Evolutionary conservation across 2,113 vertebrate species (phyloP), one percentile per base, ranked within the genome.

Genomic region (Chionomys nivalis): DNA sequence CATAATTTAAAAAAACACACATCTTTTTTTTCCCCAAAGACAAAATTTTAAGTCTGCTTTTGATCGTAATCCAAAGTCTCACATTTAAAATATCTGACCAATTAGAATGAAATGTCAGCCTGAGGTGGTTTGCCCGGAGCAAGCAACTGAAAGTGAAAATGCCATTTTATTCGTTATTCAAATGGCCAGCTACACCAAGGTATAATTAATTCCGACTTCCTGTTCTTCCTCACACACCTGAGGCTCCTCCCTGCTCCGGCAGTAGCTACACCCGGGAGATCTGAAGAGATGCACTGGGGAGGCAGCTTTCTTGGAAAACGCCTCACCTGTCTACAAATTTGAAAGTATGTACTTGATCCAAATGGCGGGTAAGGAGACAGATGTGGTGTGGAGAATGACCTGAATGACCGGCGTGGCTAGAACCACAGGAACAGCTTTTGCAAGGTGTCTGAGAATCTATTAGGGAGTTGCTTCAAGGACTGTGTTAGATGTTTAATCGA

Each of bases 131-230:
- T 89, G 86, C 83, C 86, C 55, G 52, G 93, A 87, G 93, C 91
- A 94, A 23, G 5, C 61, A 68, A 75, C 52, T 68, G 92, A 94
- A 44, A 86, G 36, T 73, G 90, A 94, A 90, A 78, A 49, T 70
- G 68, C 73, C 93, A 61, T 90, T 95, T 92, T 94, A 61, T 97
- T 93, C 39, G 73, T 95, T 96, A 86, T 75, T 94, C 93, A 94
- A 93, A 97, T 89, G 52, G 90, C 86, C 92, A 92, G 66, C 78
- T 97, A 89, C 77, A 92, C 88, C 82, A 89, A 91, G 89, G 86
- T 93, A 17, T 94, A 87, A 96, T 93, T 81, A 85, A 87, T 63
- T 36, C 96, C 11, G 9, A 97, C 97, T 97, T 98, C 96, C 97
- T 93, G 93, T 49, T 93, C 86, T 79, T 58, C 87, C 70, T 75